Evolutionary conservation across 2,113 vertebrate genomes (phyloP), one percentile per base, ranked within the genome.

Genomic region (Mobula birostris): DNA sequence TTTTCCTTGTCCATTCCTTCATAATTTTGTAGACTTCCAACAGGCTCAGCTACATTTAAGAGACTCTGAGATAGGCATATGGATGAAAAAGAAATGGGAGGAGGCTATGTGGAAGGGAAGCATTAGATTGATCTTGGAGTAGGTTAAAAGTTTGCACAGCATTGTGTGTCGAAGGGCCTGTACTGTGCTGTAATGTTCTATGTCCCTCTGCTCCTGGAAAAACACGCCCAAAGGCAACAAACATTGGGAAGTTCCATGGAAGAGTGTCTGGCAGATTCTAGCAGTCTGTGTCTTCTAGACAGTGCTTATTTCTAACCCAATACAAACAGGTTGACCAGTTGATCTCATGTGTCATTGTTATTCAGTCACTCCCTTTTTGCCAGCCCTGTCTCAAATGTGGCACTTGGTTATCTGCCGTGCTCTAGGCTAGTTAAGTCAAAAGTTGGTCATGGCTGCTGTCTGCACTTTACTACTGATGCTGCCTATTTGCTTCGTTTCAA

Each of bases 391-490:
- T 36, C n/a, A 36, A 79, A 32, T 32, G 29, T 1, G 83, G 14
- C 19, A 61, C 56, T 58, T 83, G 17, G 63, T 27, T 70, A 36
- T 29, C 12, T 29, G 32, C 58, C 90, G 27, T 74, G 36, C 68
- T 74, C 68, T 66, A 15, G 6, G n/a, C 85, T 14, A 24, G 40
- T 74, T 27, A 21, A 19, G 40, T 15, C 68, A 56, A 74, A 72
- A 74, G 90, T 40, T 2, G 63, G 14, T 68, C n/a, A 12, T 40
- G 4, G 32, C 68, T 74, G 68, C 68, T 74, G 74, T 74, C 40
- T 93, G 91, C 91, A 93, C 91, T 93, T 93, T 93, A 93, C 72
- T 72, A 93, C 70, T 76, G 68, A 93, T 14, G 24, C 36, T 72
- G 91, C 40, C 91, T 56, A 56, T 93, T 48, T 6, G 3, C 66